phyloP scores from a whole-genome alignment of 2,888 invertebrate genomes.

The Julus scanicus region DNA sequence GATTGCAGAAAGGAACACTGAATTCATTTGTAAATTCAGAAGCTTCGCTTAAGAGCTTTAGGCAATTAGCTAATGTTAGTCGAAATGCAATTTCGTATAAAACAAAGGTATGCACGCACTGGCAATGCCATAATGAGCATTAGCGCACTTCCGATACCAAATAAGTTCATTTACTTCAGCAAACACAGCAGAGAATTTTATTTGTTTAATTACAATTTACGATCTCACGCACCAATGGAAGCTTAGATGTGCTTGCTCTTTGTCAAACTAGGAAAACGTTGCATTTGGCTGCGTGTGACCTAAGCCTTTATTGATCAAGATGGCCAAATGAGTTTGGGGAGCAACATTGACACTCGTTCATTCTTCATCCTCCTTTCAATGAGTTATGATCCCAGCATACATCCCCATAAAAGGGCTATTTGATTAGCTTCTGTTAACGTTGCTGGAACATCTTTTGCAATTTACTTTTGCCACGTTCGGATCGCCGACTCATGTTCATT shows the following conservation, averaged over 20 bases:
- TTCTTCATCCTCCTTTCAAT: background rate
- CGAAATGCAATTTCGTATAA: too few relatives aligned
- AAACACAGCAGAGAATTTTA: background rate
- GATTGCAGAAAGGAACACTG: too few relatives aligned
- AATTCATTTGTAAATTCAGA: too few relatives aligned
- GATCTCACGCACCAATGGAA: background rate
- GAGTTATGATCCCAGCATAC: background rate
- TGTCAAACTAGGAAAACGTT: background rate
- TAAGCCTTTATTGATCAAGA: background rate
- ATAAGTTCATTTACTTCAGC: background rate
- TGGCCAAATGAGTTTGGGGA: background rate
- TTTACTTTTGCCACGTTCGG: background rate
- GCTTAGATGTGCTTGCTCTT: background rate
- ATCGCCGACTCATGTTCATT: constrained; percentile 40
- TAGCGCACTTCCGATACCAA: background rate
- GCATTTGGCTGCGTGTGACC: background rate
- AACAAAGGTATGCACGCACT: too few relatives aligned
- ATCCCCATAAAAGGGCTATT: background rate
- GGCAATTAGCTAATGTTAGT: too few relatives aligned
- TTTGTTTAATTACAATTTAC: background rate
- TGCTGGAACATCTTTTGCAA: background rate
- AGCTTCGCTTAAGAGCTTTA: too few relatives aligned
- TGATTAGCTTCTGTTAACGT: constrained; percentile 34
- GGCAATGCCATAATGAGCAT: background rate
- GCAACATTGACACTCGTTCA: constrained; percentile 2